Conservation (phyloP, 2,888 invertebrate species). For the Argyra leucocephala region DNA sequence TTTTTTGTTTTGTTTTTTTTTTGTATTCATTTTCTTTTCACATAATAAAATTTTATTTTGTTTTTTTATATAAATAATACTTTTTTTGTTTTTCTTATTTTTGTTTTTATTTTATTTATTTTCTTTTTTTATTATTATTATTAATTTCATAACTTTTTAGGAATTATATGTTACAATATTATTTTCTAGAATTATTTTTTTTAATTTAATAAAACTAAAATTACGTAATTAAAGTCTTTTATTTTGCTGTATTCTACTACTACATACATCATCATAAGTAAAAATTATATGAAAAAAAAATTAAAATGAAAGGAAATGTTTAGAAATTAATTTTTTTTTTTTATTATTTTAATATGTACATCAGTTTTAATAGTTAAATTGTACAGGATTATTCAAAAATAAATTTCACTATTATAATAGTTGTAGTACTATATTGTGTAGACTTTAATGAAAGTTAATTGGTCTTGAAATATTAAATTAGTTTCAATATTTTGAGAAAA, state of each 20-base stretch:
- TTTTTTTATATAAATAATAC: slow-evolving; percentile 5
- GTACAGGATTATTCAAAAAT: no score
- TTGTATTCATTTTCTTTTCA: no score
- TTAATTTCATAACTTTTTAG: not conserved
- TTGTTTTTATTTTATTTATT: not conserved
- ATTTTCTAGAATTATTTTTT: not conserved
- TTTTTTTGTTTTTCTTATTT: not conserved
- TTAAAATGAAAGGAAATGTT: not conserved
- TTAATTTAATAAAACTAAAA: not conserved
- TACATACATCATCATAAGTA: not conserved
- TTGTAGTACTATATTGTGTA: no score
- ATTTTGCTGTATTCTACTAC: not conserved
- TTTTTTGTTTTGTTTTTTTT: no score
- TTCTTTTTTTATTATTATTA: no score
- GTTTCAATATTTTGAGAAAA: no score
- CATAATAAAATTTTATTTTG: not conserved
- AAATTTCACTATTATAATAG: no score
- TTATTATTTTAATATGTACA: no score
- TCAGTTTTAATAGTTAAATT: no score
- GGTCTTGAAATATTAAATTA: no score
- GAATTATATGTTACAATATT: not conserved
- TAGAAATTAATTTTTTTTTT: not conserved
- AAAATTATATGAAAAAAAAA: no score
- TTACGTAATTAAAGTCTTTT: not conserved
- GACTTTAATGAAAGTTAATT: no score